Base-by-base conservation (phyloP, 2,113 vertebrate species). In the Daphoenositta chrysoptera region DNA sequence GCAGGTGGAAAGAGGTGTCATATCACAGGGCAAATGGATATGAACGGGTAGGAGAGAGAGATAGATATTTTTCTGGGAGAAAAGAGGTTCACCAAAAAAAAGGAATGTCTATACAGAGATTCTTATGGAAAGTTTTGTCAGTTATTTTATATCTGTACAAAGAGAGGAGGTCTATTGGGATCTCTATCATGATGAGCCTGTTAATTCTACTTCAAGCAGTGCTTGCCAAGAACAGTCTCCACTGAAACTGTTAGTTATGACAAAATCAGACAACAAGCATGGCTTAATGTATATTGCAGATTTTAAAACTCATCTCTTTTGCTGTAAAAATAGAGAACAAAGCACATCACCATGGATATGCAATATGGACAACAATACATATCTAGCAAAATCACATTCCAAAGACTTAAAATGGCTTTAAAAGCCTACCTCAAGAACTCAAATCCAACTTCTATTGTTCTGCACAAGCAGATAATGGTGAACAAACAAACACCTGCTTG, bases 211-310 rank as follows among this genome's bases (percentile, higher is more conserved):
- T 83, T 83, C 33, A 90, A 80, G 73, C 11, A 80, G 15, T 26
- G 35, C 21, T 75, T 93, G 95, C 82, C 93, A 96, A 85, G 73
- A 83, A 84, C 3, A 65, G 66, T 28, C 63, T 89, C 44, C 73
- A 21, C 44, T 69, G 58, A 95, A 91, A 96, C 48, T 51, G 21
- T 50, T 91, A 64, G 20, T 89, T 87, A 94, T 28, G 54, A 87
- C 45, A 95, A 96, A 97, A 76, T 91, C 93, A 94, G 89, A 42
- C 66, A 91, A 71, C 14, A 13, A 26, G 50, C 14, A 35, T 28
- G 82, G 65, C n/a, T 65, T 93, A 84, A 95, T 77, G 78, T 47
- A 69, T 39, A 54, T 70, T 63, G 51, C 91, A 95, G 87, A 80
- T 80, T 79, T 85, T 21, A 69, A 94, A 93, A 37, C 6, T 37